Conservation (phyloP, 2,888 invertebrate species). For the Netelia melanura region DNA sequence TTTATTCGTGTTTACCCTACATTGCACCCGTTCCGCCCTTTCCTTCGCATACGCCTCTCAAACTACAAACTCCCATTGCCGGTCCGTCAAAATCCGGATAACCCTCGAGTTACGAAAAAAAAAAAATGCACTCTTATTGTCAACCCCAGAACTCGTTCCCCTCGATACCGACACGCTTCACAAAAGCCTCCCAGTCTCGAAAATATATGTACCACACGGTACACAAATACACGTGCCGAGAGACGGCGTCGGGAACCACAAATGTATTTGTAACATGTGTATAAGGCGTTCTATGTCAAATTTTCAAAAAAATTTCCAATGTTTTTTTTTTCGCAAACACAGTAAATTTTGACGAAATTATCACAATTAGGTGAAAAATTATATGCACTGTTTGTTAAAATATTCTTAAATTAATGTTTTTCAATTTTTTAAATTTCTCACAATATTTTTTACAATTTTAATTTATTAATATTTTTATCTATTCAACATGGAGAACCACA, state of each 20-base stretch:
- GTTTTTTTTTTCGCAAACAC: too few species aligned
- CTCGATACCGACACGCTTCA: slow-evolving; percentile 56
- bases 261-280: slow-evolving; percentile 51
- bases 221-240: slow-evolving; percentile 47
- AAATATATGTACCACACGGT: slow-evolving; percentile 33
- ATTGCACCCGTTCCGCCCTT: slow-evolving; percentile 65
- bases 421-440: too few species aligned
- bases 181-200: slow-evolving; percentile 55
- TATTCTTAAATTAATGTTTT: too few species aligned
- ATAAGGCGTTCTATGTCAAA: neutral
- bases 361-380: too few species aligned
- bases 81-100: slow-evolving; percentile 34
- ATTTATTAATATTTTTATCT: too few species aligned
- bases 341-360: too few species aligned
- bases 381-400: too few species aligned
- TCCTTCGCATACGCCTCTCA: slow-evolving; percentile 25
- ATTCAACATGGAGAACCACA: slow-evolving; percentile 17
- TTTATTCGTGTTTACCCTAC: slow-evolving; percentile 77
- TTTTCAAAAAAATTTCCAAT: too few species aligned
- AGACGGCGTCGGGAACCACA: slow-evolving; percentile 35
- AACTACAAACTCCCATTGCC: neutral
- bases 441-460: too few species aligned
- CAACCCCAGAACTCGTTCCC: slow-evolving; percentile 17
- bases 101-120: slow-evolving; percentile 23
- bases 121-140: slow-evolving; percentile 37